A percentile compares a stretch with the other conserved stretches of the same genome.
Evolutionary conservation across 2,888 invertebrate species (phyloP).

Genomic region (Drosophila eohydei): DNA sequence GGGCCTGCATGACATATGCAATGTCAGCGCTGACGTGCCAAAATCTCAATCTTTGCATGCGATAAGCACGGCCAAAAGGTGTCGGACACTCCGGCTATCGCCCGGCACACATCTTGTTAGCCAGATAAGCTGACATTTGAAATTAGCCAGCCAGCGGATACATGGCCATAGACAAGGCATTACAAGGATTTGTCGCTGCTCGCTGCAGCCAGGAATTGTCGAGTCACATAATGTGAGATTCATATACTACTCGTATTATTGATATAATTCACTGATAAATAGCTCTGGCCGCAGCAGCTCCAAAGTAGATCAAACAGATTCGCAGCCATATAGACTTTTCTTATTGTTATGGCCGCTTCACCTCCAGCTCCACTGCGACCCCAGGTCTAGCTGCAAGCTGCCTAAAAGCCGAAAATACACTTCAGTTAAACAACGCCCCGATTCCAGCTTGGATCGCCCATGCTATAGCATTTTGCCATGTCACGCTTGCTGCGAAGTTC

Average conservation of each 20-base stretch:
- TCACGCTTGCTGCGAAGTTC: conserved; percentile 79
- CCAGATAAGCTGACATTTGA: conserved; percentile 84
- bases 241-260: conserved; percentile 67
- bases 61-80: conserved; percentile 57
- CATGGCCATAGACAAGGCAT: conserved; percentile 79
- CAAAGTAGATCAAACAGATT: conserved; percentile 77
- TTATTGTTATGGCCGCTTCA: conserved; percentile 28
- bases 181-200: conserved; percentile 72
- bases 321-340: conserved; percentile 58
- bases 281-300: conserved; percentile 48
- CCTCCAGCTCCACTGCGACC: background rate
- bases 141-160: conserved; percentile 78
- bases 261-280: conserved; percentile 76
- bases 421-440: conserved; percentile 50
- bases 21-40: conserved; percentile 57
- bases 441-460: conserved; percentile 16
- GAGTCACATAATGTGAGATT: conserved; percentile 67
- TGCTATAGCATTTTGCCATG: conserved; percentile 45
- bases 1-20: conserved; percentile 55
- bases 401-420: conserved; percentile 58
- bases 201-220: conserved; percentile 34
- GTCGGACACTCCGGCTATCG: conserved; percentile 66
- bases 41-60: conserved; percentile 56
- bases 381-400: background rate
- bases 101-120: conserved; percentile 76